Evolutionary conservation across 1,140 invertebrate genomes (phyloP), one percentile per base, ranked within the genome.

Genomic region (Hylaeus anthracinus): DNA sequence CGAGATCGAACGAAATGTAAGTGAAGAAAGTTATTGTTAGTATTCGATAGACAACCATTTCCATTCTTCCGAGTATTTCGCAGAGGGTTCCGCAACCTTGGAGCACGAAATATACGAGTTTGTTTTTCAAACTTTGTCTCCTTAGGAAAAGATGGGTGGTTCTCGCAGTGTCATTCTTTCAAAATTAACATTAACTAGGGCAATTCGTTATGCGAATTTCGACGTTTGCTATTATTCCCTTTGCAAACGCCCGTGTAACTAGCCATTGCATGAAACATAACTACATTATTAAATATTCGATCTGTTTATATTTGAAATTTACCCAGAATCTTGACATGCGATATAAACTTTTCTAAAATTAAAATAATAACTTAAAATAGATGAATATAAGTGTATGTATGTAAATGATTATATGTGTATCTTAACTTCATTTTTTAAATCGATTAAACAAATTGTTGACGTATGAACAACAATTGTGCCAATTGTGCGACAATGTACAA

Each of bases 1-100:
- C 56, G 70, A 72, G 56, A 56, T 75, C 63, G 12, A n/a, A 15
- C 5, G 8, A 10, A 51, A 43, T 45, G 39, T 37, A 58, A 75
- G 63, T 48, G n/a, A 15, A n/a, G 14, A 58, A 66, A 75, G 41
- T 66, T 66, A 66, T 66, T 66, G 73, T 75, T 75, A 58, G 73
- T 66, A 75, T 58, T 66, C 63, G 43, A 66, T 75, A 65, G 51
- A 37, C 43, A 58, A 45, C n/a, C 12, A 58, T 75, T 75, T 66
- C 41, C 63, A 5, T 66, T 75, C 41, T 37, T 15, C 12, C 1
- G 10, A 45, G 65, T 12, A 37, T 5, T 43, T 41, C 39, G 5
- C 26, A 9, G 2, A 14, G 10, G 4, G 12, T 26, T 14, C 41
- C 45, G 8, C 41, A 45, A 26, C 51, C 41, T 58, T 58, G 51